phyloP scores from a whole-genome alignment of 1,140 invertebrate species.

The Arion vulgaris region DNA sequence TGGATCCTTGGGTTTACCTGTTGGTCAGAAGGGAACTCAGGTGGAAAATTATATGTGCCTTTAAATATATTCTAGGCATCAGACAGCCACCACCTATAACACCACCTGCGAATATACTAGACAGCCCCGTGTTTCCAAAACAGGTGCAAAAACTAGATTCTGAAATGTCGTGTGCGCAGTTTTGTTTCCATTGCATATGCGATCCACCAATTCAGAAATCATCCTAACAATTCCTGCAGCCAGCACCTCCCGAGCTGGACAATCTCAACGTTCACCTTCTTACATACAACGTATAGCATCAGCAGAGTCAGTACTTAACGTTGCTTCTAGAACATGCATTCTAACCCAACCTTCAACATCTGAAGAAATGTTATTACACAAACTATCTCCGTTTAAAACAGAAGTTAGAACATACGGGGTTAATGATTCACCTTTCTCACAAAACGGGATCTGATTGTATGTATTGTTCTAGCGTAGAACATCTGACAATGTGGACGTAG shows the following conservation, averaged over 20 bases:
- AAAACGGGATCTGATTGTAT: neutral
- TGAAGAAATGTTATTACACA: conserved; percentile 5
- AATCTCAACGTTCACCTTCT: conserved; percentile 36
- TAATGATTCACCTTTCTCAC: neutral
- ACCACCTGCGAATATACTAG: too few species aligned
- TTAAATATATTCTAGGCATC: conserved; percentile 52
- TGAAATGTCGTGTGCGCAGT: conserved; percentile 50
- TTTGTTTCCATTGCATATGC: conserved; percentile 64
- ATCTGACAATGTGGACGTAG: too few species aligned
- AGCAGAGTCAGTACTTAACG: neutral
- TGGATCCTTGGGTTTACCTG: conserved; percentile 74
- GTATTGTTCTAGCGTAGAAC: neutral
- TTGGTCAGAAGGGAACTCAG: conserved; percentile 60
- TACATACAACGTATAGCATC: conserved; percentile 3
- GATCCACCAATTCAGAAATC: conserved; percentile 48
- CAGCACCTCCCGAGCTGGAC: conserved; percentile 15
- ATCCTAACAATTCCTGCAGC: neutral
- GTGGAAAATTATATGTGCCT: conserved; percentile 51
- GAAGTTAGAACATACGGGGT: too few species aligned
- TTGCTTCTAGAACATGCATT: neutral
- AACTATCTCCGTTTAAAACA: neutral
- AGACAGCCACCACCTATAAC: neutral
- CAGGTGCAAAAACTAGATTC: neutral
- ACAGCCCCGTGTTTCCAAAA: conserved; percentile 19
- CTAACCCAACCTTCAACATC: conserved; percentile 25